Percentiles rank a stretch among this genome's conserved stretches.
phyloP scores from a whole-genome alignment of 2,888 invertebrate species.

The Fragum fragum region DNA sequence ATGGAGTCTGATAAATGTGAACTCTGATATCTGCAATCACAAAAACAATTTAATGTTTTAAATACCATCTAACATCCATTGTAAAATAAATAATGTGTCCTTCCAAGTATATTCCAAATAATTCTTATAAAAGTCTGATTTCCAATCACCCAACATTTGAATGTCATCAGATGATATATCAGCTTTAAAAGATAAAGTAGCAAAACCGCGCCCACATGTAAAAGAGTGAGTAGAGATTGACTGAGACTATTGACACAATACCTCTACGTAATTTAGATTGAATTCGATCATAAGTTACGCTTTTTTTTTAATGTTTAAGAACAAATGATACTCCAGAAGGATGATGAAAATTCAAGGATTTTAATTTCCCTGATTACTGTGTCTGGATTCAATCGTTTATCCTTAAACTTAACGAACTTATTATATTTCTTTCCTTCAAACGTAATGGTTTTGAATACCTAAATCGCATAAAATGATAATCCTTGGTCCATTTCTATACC shows the following conservation, averaged over 20 bases:
- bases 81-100: background rate
- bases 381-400: background rate
- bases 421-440: background rate
- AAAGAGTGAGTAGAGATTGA: background rate
- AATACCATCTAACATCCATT: background rate
- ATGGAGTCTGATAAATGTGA: slow-evolving; percentile 10
- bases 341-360: background rate
- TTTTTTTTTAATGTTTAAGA: background rate
- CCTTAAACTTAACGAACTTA: background rate
- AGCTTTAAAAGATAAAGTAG: slow-evolving; percentile 13
- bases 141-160: slow-evolving; percentile 11
- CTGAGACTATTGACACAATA: background rate
- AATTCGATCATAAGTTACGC: background rate
- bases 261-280: background rate
- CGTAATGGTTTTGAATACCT: slow-evolving; percentile 6
- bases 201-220: slow-evolving; percentile 14
- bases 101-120: background rate
- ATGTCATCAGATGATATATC: slow-evolving; percentile 9
- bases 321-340: background rate
- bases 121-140: background rate
- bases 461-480: background rate
- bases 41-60: background rate
- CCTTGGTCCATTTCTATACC: background rate
- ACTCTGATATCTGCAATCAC: background rate
- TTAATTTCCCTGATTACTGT: background rate